These are phyloP conservation scores for Odobenus rosmarus DNA, from an alignment of 2,113 vertebrate species.

Conservation along the genomic window DNA sequence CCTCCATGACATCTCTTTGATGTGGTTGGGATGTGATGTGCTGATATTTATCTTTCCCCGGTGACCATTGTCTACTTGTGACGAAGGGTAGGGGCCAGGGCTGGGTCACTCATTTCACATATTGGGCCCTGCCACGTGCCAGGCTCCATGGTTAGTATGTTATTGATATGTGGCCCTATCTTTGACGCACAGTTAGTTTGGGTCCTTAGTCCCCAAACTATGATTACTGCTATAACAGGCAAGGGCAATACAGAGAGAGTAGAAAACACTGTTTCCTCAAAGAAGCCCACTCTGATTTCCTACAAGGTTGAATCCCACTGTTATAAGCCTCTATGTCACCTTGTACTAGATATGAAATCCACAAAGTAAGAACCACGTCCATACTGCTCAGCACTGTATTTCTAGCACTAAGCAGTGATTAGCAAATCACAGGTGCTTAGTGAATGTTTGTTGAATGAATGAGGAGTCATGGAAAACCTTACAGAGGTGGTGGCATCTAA, in stretches of 20 bases:
- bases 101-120: background rate
- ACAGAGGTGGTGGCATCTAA: background rate
- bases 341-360: background rate
- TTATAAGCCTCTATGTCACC: background rate
- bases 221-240: background rate
- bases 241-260: background rate
- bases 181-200: background rate
- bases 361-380: background rate
- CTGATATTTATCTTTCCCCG: background rate
- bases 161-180: fast-evolving
- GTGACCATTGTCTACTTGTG: background rate
- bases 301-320: background rate
- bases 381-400: background rate
- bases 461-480: background rate
- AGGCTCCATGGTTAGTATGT: background rate
- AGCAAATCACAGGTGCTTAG: background rate
- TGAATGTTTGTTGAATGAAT: background rate
- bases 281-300: background rate
- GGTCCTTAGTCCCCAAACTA: background rate
- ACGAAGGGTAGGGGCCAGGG: background rate
- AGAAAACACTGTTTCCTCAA: background rate
- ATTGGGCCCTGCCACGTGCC: fast-evolving
- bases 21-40: background rate
- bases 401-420: background rate
- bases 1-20: background rate